phyloP scores from a whole-genome alignment of 23 tunicate species.

The Styela clava region DNA sequence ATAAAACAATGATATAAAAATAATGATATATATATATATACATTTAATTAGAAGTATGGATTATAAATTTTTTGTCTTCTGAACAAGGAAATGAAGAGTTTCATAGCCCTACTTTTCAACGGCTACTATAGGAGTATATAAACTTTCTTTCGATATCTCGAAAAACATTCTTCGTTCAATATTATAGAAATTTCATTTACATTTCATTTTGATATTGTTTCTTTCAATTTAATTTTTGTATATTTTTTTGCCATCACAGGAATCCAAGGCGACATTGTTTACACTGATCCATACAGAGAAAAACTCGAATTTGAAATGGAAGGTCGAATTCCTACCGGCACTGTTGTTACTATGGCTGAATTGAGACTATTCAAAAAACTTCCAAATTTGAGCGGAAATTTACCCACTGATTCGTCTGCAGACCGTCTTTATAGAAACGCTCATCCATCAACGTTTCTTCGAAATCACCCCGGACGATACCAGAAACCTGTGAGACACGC shows the following conservation, averaged over 20 bases:
- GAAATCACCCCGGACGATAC: conserved; percentile 29
- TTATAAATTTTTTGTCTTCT: too few relatives aligned
- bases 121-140: too few relatives aligned
- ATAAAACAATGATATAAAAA: too few relatives aligned
- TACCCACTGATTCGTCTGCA: neutral
- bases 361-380: conserved; percentile 75
- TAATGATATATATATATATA: too few relatives aligned
- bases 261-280: conserved; percentile 65
- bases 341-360: conserved; percentile 61
- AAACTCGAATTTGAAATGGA: conserved; percentile 77
- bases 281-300: conserved; percentile 72
- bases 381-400: conserved; percentile 39
- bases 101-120: too few relatives aligned
- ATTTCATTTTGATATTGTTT: too few relatives aligned
- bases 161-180: too few relatives aligned
- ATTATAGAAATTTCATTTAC: too few relatives aligned
- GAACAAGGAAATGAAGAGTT: too few relatives aligned
- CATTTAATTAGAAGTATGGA: too few relatives aligned
- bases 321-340: conserved; percentile 60
- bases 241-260: conserved; percentile 28
- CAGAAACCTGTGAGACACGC: conserved; percentile 35
- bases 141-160: too few relatives aligned
- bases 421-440: conserved; percentile 13
- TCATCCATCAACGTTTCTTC: conserved; percentile 26
- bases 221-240: too few relatives aligned